Evolutionary conservation across 2,113 vertebrate species (phyloP).

Genomic region (Octodon degus): DNA sequence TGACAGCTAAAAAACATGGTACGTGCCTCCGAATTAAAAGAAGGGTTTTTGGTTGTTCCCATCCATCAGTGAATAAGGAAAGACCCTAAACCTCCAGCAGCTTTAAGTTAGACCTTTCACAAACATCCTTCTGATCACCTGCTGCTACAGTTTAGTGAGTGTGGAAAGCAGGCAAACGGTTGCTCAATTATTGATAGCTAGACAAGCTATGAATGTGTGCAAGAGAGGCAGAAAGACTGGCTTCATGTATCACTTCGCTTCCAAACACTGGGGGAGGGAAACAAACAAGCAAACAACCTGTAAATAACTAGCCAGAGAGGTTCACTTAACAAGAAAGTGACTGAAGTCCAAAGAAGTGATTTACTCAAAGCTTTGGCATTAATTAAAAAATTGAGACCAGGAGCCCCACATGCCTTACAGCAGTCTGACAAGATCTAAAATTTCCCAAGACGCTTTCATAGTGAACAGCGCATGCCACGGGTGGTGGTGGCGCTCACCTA

Average conservation of each 20-base stretch:
- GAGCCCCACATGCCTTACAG: rapidly evolving
- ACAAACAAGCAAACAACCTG: neutral
- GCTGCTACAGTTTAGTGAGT: neutral
- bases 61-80: neutral
- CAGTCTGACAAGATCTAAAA: neutral
- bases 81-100: neutral
- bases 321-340: neutral
- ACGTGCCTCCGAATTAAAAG: neutral
- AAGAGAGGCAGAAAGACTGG: neutral
- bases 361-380: neutral
- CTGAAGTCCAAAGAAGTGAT: neutral
- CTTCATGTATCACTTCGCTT: neutral
- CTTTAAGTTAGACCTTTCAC: neutral
- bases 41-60: slow-evolving; percentile 14
- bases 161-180: neutral
- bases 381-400: neutral
- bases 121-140: neutral
- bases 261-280: neutral
- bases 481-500: neutral
- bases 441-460: neutral
- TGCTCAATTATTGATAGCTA: neutral
- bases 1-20: neutral
- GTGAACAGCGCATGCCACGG: neutral
- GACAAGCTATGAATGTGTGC: neutral
- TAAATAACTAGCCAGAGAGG: neutral